Base-by-base conservation (phyloP, 1,140 invertebrate genomes). In the Zelostemma sp. region DNA sequence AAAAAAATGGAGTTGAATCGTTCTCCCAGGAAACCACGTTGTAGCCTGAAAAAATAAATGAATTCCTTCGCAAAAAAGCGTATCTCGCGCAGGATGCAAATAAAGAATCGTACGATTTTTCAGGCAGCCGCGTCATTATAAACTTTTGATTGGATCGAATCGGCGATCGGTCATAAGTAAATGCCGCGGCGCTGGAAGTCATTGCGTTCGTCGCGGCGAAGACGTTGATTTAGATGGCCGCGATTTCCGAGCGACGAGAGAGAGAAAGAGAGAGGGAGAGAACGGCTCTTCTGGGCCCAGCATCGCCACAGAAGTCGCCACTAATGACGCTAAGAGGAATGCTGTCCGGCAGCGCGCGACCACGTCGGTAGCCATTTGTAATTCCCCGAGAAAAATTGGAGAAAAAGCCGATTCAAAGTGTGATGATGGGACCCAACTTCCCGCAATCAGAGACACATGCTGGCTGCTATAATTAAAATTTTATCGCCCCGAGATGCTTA, bases 271-370 rank as follows among this genome's bases (percentile, higher is more conserved):
- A 65, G 64, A 57, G 64, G 54, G 59, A 54, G 57, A 68, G 58
- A 64, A 47, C 54, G 38, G 53, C 59, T 61, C 55, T 59, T 48
- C 51, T 46, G 56, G 53, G 51, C 59, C 57, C 68, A 58, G 53
- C 62, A 47, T 35, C 6, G 72, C 73, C 73, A 76, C 77, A 78
- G 78, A 81, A 81, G 76, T 81, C 72, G 73, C 80, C 77, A 81
- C 81, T 83, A 83, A 83, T 83, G 81, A 82, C 80, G 76, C 78
- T 71, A 82, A 82, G 76, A 81, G 80, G 80, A 83, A 83, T 83
- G 80, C 74, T 82, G 81, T 81, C 76, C 75, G 68, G 78, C 72
- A 72, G 71, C 75, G 78, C 74, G 72, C 76, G 74, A 78, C 75
- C 75, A 66, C 75, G 73, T 68, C 72, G 67, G 77, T 79, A 81